Evolutionary conservation across 2,113 vertebrate genomes (phyloP), one percentile per base, ranked within the genome.

Genomic region (Ovibos moschatus): DNA sequence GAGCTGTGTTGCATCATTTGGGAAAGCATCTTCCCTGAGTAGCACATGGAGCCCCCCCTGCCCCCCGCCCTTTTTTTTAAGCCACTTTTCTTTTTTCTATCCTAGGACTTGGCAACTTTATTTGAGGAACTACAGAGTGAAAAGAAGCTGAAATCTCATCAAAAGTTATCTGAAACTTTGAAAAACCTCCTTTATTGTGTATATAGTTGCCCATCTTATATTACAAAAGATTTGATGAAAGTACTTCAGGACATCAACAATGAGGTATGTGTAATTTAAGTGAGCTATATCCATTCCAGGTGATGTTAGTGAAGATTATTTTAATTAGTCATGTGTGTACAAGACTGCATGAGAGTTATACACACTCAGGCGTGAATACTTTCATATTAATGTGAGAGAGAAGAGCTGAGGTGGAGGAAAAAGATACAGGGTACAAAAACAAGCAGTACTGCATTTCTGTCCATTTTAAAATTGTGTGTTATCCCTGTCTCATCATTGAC

Each of bases 121-220:
- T 99, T 99, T 87, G 98, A 98, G 0, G 98, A 99, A 76, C 97
- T 98, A 28, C 97, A 98, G 6, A 76, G 51, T 67, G 98, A 98
- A 6, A 43, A 92, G n/a, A 99, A 98, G 95, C 95, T 43, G 76
- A 99, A 99, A 96, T 92, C 98, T 16, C 98, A 98, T 67, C 98
- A 98, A 51, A 99, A 99, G 95, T 81, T 99, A 47, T 97, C 97
- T 45, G 94, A 96, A 78, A 98, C 99, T 4, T 96, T 99, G 95
- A 98, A 98, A 96, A 99, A 97, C 94, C 98, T 99, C 64, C 98
- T 99, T 50, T 95, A 97, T 71, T 98, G 98, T 96, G 97, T 99
- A 3, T 98, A 99, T 96, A 62, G 95, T 94, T 99, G 99, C 74
- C 99, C 99, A 6, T 99, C 99, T 1, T 99, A 99, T 60, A 97